phyloP scores from a whole-genome alignment of 2,888 invertebrate genomes.

The Tachina grossa region DNA sequence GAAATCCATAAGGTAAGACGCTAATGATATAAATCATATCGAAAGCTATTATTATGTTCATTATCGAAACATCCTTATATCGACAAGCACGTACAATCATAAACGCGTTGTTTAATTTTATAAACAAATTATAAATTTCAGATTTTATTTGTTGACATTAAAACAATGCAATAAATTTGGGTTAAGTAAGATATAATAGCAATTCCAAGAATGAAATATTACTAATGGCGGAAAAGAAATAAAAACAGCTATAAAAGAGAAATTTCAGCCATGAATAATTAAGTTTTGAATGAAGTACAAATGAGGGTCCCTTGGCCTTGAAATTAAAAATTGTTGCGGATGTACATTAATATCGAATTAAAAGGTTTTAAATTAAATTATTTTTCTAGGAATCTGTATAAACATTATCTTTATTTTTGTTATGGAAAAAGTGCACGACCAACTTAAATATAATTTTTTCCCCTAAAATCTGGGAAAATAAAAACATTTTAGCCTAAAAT shows the following conservation, averaged over 20 bases:
- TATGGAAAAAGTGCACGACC: background rate
- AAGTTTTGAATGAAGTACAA: background rate
- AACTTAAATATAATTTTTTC: background rate
- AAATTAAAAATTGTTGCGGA: background rate
- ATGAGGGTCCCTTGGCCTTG: background rate
- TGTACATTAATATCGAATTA: background rate
- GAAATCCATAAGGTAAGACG: conserved; percentile 19
- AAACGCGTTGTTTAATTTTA: background rate
- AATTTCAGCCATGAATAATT: background rate
- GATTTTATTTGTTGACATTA: background rate
- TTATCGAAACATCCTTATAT: conserved; percentile 38
- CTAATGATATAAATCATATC: conserved; percentile 27
- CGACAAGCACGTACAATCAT: conserved; percentile 33
- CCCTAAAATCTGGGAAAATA: too few species aligned
- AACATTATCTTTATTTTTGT: background rate
- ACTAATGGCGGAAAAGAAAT: conserved; percentile 1
- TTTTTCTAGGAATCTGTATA: background rate
- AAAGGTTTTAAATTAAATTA: background rate
- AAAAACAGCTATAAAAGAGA: conserved; percentile 1
- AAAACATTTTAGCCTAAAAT: background rate
- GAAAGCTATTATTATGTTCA: background rate
- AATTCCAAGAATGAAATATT: background rate
- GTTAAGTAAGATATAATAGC: background rate
- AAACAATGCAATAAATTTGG: conserved; percentile 14
- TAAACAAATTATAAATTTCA: background rate